These are phyloP conservation scores for Neoarius graeffei DNA, from an alignment of 2,113 vertebrate genomes.

Conservation along the genomic window DNA sequence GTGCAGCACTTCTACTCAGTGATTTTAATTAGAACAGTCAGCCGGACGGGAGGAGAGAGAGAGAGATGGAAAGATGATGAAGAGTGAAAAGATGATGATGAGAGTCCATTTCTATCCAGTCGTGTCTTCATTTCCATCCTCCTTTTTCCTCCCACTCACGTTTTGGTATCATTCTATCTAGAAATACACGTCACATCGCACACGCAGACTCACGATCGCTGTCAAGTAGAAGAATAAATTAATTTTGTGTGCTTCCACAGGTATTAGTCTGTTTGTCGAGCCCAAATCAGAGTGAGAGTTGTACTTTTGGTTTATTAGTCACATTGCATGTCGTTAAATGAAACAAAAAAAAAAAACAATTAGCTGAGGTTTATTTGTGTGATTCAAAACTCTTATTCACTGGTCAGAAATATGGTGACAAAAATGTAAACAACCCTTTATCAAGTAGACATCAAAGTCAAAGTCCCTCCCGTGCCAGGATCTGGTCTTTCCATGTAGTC, in stretches of 20 bases:
- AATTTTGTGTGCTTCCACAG: not conserved
- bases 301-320: not conserved
- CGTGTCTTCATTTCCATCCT: conserved; percentile 28
- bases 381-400: not conserved
- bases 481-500: too few species aligned
- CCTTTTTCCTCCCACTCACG: conserved; percentile 14
- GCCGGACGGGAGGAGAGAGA: conserved; percentile 22
- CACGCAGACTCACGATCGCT: not conserved
- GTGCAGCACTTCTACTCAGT: conserved; percentile 31
- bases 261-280: not conserved
- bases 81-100: conserved; percentile 27
- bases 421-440: not conserved
- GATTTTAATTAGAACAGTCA: conserved; percentile 44
- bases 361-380: not conserved
- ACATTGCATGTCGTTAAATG: not conserved
- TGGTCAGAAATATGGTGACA: not conserved
- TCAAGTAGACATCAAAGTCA: too few species aligned
- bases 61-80: conserved; percentile 29
- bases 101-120: conserved; percentile 25
- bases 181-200: not conserved
- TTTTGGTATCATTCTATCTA: conserved; percentile 17
- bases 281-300: not conserved
- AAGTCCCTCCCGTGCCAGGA: too few species aligned
- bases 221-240: not conserved
- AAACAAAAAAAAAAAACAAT: not conserved